phyloP scores from a whole-genome alignment of 2,113 vertebrate genomes.

The Lanius ludovicianus region DNA sequence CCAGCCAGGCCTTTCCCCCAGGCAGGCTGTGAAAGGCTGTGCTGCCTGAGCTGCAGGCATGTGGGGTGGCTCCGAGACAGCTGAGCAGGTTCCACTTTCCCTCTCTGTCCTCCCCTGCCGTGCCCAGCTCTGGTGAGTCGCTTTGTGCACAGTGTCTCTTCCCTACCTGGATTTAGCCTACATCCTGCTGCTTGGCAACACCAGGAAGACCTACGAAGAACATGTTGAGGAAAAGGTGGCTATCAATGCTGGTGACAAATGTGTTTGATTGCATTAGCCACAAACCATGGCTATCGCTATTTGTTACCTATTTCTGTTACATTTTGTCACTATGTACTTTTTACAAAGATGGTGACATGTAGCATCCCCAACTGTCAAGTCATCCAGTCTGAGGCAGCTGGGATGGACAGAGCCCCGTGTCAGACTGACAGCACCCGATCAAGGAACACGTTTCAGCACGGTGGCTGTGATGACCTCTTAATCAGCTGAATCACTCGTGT shows the following conservation, averaged over 20 bases:
- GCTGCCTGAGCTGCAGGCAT: neutral
- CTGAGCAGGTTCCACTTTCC: neutral
- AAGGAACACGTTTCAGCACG: accelerated
- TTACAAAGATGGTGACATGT: neutral
- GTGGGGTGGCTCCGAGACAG: accelerated
- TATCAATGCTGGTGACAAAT: accelerated
- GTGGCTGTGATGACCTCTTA: accelerated
- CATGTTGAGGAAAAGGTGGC: neutral
- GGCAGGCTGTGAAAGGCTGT: neutral
- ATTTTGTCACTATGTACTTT: neutral
- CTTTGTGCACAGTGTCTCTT: neutral
- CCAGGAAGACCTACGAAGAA: neutral
- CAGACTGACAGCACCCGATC: neutral
- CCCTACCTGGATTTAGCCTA: too few species aligned
- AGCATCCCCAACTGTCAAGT: accelerated
- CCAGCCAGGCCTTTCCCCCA: accelerated
- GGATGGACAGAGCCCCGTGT: accelerated
- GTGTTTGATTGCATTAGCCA: neutral
- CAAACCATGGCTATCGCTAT: neutral
- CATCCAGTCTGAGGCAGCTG: too few species aligned
- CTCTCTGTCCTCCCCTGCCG: neutral
- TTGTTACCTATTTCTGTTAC: neutral
- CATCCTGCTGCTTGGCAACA: neutral
- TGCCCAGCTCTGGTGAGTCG: accelerated
- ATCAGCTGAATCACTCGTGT: accelerated